Base-by-base conservation (phyloP, 2,797 vertebrate species). In the Tauraco hartlaubi region DNA sequence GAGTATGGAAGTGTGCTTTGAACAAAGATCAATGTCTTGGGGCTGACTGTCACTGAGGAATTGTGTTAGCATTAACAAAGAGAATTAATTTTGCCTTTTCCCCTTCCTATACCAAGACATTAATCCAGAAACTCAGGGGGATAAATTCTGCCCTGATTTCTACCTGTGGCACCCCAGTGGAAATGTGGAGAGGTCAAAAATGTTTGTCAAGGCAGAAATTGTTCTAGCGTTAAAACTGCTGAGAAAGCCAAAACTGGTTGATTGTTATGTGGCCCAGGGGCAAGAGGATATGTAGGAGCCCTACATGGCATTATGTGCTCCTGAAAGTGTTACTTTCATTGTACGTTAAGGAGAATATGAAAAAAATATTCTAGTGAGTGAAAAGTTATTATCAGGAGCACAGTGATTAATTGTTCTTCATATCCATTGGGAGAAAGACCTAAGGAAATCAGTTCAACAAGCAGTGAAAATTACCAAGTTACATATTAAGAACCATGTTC, bases 21-120 rank as follows among this genome's bases (percentile, higher is more conserved):
- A 94, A 78, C 66, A 83, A 85, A 91, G 73, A 72, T 88, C 31
- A 61, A 0, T 46, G 62, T 94, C 85, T 76, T 84, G 89, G 77
- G 81, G 56, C 81, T 88, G 63, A 2, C 55, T 85, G 21, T 90
- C 92, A 74, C 73, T 31, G 37, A 92, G 94, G 91, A 94, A 85
- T 95, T 76, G 23, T 17, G 7, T 86, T 94, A 84, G 44, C 41
- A 59, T 17, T 91, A 73, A 88, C 66, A 63, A 61, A 93, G 89
- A 92, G 86, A 94, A 96, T 94, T 96, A 94, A 95, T 94, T 94
- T 96, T 96, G 91, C 87, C 94, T 95, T 96, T 91, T 94, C 85
- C 67, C 87, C 66, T 88, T 90, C 52, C 37, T 87, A 9, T 88
- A 88, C 48, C 22, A 43, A 85, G 33, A 52, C 83, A 87, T 94